Evolutionary conservation across 2,797 vertebrate species (phyloP).

Genomic region (Chloroceryle inda): DNA sequence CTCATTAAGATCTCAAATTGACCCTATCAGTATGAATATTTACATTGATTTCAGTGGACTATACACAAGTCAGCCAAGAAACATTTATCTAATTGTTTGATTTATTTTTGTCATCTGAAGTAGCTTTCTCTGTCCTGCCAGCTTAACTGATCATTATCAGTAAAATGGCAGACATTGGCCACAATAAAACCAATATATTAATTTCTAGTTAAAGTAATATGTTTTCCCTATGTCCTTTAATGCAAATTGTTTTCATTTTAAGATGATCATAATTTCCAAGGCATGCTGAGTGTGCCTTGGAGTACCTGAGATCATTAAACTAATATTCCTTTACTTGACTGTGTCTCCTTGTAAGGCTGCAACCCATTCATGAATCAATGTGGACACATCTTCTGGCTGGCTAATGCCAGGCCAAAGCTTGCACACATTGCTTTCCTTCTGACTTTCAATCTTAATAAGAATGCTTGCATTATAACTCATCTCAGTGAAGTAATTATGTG

Average conservation of each 20-base stretch:
- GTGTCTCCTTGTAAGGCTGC: background rate
- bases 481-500: slow-evolving; percentile 32
- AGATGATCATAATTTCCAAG: background rate
- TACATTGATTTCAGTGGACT: background rate
- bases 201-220: background rate
- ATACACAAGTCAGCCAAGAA: background rate
- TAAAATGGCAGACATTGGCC: background rate
- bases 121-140: background rate
- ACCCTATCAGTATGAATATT: background rate
- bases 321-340: background rate
- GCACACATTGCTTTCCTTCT: background rate
- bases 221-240: background rate
- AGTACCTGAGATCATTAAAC: background rate
- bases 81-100: background rate
- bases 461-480: background rate
- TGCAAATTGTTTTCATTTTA: background rate
- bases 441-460: background rate
- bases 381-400: background rate
- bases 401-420: background rate
- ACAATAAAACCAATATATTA: background rate
- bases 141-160: background rate
- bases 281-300: background rate
- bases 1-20: background rate
- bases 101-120: background rate
- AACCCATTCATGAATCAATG: background rate